Percentiles rank a stretch among this genome's conserved stretches.
These are phyloP conservation scores for Nothura maculosa DNA, from an alignment of 2,797 vertebrate genomes.

Conservation along the genomic window DNA sequence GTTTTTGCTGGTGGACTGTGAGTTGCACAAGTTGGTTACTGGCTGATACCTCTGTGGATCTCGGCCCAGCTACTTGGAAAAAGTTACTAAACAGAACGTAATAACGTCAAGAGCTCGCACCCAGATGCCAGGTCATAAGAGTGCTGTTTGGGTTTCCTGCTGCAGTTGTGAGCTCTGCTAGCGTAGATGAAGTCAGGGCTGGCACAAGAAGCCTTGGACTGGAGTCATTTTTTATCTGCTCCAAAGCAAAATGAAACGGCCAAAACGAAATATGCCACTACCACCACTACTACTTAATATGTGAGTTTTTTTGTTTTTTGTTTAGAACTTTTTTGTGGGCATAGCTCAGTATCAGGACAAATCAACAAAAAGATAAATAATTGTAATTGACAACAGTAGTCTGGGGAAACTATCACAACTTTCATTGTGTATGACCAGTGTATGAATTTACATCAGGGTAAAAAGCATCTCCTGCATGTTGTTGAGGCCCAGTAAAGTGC, in stretches of 20 bases:
- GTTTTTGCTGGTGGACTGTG: background rate
- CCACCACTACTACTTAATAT: background rate
- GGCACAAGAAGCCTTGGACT: background rate
- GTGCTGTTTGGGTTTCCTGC: background rate
- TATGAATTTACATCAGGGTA: background rate
- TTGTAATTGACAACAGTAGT: background rate
- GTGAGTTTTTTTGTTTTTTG: background rate
- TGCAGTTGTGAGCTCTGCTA: background rate
- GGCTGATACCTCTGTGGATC: background rate
- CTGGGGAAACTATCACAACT: background rate
- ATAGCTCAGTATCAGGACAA: background rate
- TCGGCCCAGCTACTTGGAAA: background rate
- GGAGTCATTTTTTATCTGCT: background rate
- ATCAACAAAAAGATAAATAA: background rate
- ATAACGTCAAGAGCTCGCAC: background rate
- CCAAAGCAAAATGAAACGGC: background rate
- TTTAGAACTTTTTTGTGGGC: background rate
- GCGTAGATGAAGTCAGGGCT: background rate
- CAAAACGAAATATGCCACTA: background rate
- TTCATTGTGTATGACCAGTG: background rate
- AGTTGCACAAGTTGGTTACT: background rate
- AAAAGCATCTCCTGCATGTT: fast-evolving
- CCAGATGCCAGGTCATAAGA: background rate
- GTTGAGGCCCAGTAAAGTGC: background rate
- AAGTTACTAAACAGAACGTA: background rate